phyloP scores from a whole-genome alignment of 2,113 vertebrate species.

The Phyllostomus hastatus region DNA sequence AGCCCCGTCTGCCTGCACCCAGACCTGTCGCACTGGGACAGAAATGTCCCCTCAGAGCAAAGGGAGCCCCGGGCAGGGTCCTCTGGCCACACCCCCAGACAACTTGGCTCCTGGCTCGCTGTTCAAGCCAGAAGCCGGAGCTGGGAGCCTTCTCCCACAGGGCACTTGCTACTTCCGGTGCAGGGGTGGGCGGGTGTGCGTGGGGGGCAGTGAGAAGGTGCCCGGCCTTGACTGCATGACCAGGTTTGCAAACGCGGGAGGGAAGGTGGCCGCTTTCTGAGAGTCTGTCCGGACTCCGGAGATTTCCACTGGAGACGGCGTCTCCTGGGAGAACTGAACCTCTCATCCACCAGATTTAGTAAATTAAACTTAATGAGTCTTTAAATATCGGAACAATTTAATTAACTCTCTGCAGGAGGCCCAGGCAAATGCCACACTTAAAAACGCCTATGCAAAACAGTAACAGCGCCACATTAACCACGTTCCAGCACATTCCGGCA shows the following conservation, averaged over 20 bases:
- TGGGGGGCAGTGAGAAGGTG: background rate
- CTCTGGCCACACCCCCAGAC: background rate
- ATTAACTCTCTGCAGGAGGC: slow-evolving; percentile 18
- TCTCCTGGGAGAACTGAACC: background rate
- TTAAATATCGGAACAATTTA: slow-evolving; percentile 28
- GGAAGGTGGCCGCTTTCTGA: background rate
- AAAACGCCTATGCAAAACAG: background rate
- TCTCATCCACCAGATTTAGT: background rate
- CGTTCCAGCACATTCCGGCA: background rate
- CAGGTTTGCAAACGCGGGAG: background rate
- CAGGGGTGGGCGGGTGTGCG: too few relatives aligned
- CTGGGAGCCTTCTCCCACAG: background rate
- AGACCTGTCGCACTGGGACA: background rate
- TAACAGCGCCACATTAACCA: background rate
- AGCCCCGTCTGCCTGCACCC: background rate
- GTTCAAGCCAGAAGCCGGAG: background rate
- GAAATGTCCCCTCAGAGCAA: background rate
- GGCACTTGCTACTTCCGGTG: background rate
- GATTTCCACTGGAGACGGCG: background rate
- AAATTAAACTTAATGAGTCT: slow-evolving; percentile 42
- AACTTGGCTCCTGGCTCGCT: background rate
- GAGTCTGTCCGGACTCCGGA: background rate
- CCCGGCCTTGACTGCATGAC: background rate
- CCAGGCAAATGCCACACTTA: background rate
- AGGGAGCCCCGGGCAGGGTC: background rate